Conservation (phyloP, 2,888 invertebrate genomes). For the Laspeyria flexula region DNA sequence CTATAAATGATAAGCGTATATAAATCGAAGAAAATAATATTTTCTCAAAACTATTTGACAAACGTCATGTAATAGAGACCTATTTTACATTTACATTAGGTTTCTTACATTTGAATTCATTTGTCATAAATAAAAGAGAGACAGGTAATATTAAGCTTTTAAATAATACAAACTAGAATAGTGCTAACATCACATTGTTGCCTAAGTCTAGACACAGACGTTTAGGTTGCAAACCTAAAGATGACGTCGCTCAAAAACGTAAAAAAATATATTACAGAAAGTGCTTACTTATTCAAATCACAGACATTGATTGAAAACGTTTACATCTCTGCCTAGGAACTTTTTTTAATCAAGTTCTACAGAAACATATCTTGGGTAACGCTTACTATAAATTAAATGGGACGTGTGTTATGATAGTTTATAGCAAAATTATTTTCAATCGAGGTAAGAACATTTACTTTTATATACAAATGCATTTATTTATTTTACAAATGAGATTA, state of each 20-base stretch:
- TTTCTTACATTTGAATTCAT: slow-evolving; percentile 3
- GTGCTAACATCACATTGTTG: slow-evolving; percentile 68
- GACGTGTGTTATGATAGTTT: too few species aligned
- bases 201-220: slow-evolving; percentile 50
- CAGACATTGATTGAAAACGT: slow-evolving; percentile 41
- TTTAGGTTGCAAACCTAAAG: slow-evolving; percentile 41
- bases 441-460: too few species aligned
- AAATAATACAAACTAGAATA: slow-evolving; percentile 55
- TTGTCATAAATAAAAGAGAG: slow-evolving; percentile 16
- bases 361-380: slow-evolving; percentile 26
- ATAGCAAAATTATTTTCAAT: too few species aligned
- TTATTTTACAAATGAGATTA: too few species aligned
- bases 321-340: slow-evolving; percentile 45
- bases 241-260: slow-evolving; percentile 30
- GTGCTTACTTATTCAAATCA: slow-evolving; percentile 25
- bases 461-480: too few species aligned
- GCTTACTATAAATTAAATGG: background rate
- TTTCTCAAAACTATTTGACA: slow-evolving; percentile 14
- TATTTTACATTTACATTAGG: slow-evolving; percentile 11
- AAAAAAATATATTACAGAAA: slow-evolving; percentile 30
- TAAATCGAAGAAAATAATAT: slow-evolving; percentile 10
- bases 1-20: slow-evolving; percentile 37
- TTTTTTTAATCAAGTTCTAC: slow-evolving; percentile 29
- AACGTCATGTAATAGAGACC: slow-evolving; percentile 9
- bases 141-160: slow-evolving; percentile 47